Evolutionary conservation across 2,113 vertebrate genomes (phyloP).

Genomic region (Eclectus roratus): DNA sequence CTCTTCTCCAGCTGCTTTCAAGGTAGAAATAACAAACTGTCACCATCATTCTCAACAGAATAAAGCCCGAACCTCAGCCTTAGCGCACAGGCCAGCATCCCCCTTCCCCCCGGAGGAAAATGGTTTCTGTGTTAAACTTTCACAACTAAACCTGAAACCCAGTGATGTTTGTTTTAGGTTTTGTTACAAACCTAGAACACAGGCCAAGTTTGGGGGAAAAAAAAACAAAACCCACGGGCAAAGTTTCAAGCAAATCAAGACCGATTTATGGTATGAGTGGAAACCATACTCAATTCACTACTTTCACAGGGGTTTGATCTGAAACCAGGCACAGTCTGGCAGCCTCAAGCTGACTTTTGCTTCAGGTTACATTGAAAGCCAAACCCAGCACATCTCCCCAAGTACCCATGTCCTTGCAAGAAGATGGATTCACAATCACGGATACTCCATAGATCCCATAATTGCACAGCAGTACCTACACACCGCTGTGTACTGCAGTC

Average conservation of each 20-base stretch:
- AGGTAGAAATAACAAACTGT: constrained; percentile 6
- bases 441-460: not conserved
- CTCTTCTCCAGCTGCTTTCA: not conserved
- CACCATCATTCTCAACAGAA: not conserved
- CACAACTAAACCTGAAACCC: constrained; percentile 55
- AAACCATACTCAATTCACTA: constrained; percentile 35
- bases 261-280: constrained; percentile 53
- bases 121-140: constrained; percentile 57
- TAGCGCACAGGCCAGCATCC: not conserved
- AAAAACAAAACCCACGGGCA: not conserved
- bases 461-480: not conserved
- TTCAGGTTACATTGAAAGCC: not conserved
- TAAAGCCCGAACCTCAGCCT: not conserved
- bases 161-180: constrained; percentile 62
- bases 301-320: constrained; percentile 47
- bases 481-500: not conserved
- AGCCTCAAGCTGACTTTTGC: not conserved
- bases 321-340: constrained; percentile 48
- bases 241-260: constrained; percentile 52
- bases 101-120: not conserved
- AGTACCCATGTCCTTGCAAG: not conserved
- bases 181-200: constrained; percentile 53
- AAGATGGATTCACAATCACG: not conserved
- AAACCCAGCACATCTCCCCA: not conserved
- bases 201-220: not conserved